Percentiles rank a stretch among this genome's conserved stretches.
These are phyloP conservation scores for Pedicia rivosa DNA, from an alignment of 2,888 invertebrate genomes.

Conservation along the genomic window DNA sequence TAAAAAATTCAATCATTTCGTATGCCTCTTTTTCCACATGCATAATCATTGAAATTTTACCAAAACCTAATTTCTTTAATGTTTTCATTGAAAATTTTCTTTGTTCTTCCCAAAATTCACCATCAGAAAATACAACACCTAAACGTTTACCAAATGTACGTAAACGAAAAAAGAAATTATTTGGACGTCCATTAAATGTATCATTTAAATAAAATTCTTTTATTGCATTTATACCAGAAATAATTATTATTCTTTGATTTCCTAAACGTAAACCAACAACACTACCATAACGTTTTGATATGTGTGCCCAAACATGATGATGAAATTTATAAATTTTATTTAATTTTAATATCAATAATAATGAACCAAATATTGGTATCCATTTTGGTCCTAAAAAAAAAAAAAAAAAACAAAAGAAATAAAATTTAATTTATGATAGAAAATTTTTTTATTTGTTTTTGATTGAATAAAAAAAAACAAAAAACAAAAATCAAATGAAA, in stretches of 20 bases:
- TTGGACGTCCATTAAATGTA: constrained; percentile 53
- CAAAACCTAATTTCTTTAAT: constrained; percentile 45
- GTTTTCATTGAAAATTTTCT: constrained; percentile 49
- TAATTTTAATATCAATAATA: constrained; percentile 25
- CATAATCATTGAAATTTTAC: constrained; percentile 41
- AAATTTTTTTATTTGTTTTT: too few relatives aligned
- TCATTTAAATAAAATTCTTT: constrained; percentile 41
- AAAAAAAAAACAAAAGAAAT: too few relatives aligned
- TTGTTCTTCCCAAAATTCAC: constrained; percentile 45
- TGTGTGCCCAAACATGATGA: constrained; percentile 42
- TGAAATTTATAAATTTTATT: constrained; percentile 27
- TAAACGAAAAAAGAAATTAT: constrained; percentile 49
- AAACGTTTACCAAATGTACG: constrained; percentile 47
- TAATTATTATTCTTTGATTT: constrained; percentile 40
- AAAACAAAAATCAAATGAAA: too few relatives aligned
- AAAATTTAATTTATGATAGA: too few relatives aligned
- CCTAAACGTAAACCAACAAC: constrained; percentile 51
- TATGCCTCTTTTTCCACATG: constrained; percentile 40
- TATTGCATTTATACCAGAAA: constrained; percentile 43
- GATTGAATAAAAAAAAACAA: too few relatives aligned
- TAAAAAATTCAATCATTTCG: constrained; percentile 33
- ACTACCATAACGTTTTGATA: constrained; percentile 42
- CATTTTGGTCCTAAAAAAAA: constrained; percentile 35
- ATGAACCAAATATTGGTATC: constrained; percentile 38
- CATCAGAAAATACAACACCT: constrained; percentile 55